Evolutionary conservation across 2,888 invertebrate genomes (phyloP).

Genomic region (Synanthedon formicaeformis): DNA sequence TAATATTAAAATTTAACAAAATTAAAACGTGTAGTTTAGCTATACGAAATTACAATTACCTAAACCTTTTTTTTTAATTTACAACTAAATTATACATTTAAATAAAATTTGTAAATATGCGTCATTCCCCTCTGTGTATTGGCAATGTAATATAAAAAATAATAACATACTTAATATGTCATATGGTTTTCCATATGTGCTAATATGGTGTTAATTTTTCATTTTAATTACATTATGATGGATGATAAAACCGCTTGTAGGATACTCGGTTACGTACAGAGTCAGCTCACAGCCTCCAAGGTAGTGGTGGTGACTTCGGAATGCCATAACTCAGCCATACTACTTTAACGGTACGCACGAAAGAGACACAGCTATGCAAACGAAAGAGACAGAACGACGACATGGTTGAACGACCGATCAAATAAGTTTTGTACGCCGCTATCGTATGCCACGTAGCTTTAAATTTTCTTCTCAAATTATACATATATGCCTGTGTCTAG

Average conservation of each 20-base stretch:
- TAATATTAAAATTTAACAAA: no score
- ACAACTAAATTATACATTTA: no score
- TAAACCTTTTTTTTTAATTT: no score
- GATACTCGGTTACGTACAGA: constrained; percentile 32
- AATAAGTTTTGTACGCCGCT: constrained; percentile 64
- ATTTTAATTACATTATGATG: constrained; percentile 8
- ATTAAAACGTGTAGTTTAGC: no score
- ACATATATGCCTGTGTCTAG: constrained; percentile 27
- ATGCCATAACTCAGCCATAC: constrained; percentile 67
- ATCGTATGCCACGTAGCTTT: constrained; percentile 61
- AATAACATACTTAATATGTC: no score
- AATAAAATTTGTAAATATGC: no score
- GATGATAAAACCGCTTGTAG: constrained; percentile 48
- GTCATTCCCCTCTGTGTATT: no score
- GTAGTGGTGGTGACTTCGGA: constrained; percentile 62
- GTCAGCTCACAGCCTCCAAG: constrained; percentile 48
- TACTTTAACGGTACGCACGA: constrained; percentile 64
- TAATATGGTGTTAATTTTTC: no score
- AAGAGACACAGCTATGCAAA: constrained; percentile 31
- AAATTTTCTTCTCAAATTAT: constrained; percentile 45
- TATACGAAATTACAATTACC: no score
- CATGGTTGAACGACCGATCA: constrained; percentile 70
- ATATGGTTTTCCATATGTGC: no score
- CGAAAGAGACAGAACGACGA: constrained; percentile 35
- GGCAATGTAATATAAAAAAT: no score